Conservation (phyloP, 2,888 invertebrate species). For the Alsophila aescularia region DNA sequence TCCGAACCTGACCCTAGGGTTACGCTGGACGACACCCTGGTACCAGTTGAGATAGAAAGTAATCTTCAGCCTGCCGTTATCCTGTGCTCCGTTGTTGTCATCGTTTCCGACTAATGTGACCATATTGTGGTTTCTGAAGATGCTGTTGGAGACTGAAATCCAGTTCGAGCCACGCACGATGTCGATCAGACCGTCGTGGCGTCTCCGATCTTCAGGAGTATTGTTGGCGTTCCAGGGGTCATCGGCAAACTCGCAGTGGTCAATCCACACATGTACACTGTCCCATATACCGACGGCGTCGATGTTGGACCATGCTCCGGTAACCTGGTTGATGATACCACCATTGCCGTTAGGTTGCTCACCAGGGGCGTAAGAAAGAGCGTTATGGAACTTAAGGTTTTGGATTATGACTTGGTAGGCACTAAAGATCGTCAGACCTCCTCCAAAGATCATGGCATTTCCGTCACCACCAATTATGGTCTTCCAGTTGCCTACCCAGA, state of each 20-base stretch:
- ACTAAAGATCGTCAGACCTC: constrained; percentile 4
- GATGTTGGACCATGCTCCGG: constrained; percentile 21
- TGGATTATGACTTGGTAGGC: constrained; percentile 17
- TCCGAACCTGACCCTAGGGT: constrained; percentile 33
- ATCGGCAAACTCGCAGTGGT: constrained; percentile 27
- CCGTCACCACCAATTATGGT: constrained; percentile 18
- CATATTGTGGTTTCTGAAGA: constrained; percentile 24
- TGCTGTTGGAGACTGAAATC: constrained; percentile 19
- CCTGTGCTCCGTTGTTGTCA: constrained; percentile 3
- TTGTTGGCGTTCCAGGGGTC: constrained; percentile 19
- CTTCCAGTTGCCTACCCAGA: constrained; percentile 15
- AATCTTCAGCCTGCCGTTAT: constrained; percentile 13
- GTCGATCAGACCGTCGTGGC: constrained; percentile 25
- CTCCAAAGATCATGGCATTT: constrained; percentile 26
- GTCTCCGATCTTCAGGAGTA: constrained; percentile 5
- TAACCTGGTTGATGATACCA: constrained; percentile 17
- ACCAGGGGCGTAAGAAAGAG: constrained; percentile 24
- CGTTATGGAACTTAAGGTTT: constrained; percentile 26
- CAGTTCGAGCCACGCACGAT: constrained; percentile 9
- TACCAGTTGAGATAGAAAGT: constrained; percentile 31
- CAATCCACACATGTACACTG: constrained; percentile 7
- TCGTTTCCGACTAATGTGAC: constrained; percentile 13
- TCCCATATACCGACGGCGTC: constrained; percentile 17
- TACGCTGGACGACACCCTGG: constrained; percentile 23
- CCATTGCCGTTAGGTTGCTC: constrained; percentile 31